These are phyloP conservation scores for Silurus aristotelis DNA, from an alignment of 2,797 vertebrate species.

Conservation along the genomic window DNA sequence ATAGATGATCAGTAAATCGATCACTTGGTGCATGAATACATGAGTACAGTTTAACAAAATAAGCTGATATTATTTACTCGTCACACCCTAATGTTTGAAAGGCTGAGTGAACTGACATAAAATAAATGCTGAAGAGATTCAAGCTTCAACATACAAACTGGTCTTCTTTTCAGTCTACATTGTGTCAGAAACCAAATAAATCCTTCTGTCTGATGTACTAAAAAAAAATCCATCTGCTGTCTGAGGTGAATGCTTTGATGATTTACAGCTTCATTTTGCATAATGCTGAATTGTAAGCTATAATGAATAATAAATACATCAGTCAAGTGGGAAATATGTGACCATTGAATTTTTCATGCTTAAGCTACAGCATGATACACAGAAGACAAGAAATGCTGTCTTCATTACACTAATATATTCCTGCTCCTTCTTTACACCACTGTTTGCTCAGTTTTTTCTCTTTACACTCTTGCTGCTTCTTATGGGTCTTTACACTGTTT, in stretches of 20 bases:
- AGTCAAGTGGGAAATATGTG: background rate
- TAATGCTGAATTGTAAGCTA: background rate
- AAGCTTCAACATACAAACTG: background rate
- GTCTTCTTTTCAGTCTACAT: background rate
- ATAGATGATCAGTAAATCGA: background rate
- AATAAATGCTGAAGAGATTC: background rate
- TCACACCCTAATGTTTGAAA: background rate
- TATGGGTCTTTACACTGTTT: background rate
- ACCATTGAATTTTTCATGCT: background rate
- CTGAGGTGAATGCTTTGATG: background rate
- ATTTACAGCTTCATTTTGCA: background rate
- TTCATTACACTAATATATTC: background rate
- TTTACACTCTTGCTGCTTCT: background rate
- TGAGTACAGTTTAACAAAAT: background rate
- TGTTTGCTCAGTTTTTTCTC: background rate
- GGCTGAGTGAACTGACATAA: background rate
- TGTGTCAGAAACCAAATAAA: background rate
- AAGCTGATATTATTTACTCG: background rate
- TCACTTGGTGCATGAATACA: background rate
- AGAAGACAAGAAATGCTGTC: background rate
- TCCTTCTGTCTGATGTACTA: background rate
- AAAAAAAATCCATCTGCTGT: background rate
- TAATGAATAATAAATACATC: background rate
- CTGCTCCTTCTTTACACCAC: background rate
- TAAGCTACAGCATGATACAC: background rate